Evolutionary conservation across 2,113 vertebrate genomes (phyloP).

Genomic region (Pteropus alecto): DNA sequence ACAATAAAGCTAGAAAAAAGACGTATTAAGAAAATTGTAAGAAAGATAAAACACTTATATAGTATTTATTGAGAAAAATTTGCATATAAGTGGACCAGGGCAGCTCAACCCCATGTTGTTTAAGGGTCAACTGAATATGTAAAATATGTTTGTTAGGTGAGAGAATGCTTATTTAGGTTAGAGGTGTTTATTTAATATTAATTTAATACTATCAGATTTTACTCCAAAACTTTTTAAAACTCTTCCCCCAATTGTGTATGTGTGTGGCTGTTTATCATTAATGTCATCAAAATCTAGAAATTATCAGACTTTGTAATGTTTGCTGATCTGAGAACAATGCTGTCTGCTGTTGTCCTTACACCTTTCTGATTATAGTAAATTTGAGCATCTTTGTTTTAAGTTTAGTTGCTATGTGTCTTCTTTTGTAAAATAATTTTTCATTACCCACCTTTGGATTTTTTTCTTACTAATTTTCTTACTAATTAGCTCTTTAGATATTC

Average conservation of each 20-base stretch:
- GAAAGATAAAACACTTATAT: too few relatives aligned
- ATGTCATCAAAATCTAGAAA: not conserved
- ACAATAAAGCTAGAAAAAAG: too few relatives aligned
- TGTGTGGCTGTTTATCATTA: not conserved
- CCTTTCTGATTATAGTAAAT: not conserved
- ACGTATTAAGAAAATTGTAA: too few relatives aligned
- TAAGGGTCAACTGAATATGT: too few relatives aligned
- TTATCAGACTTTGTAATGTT: not conserved
- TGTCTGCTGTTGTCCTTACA: not conserved
- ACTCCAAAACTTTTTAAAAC: not conserved
- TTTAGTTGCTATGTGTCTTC: not conserved
- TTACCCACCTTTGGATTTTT: not conserved
- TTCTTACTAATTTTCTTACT: not conserved
- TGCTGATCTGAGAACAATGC: not conserved
- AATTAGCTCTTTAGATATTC: not conserved
- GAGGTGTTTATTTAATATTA: too few relatives aligned
- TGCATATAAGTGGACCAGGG: too few relatives aligned
- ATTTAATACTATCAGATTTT: not conserved
- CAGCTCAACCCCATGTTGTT: too few relatives aligned
- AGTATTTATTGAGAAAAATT: too few relatives aligned
- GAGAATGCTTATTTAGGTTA: too few relatives aligned
- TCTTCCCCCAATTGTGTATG: not conserved
- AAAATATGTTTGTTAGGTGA: too few relatives aligned
- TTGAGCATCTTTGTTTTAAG: not conserved
- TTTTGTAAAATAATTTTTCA: not conserved